Base-by-base conservation (phyloP, 2,113 vertebrate species). In the Pangasianodon hypophthalmus region DNA sequence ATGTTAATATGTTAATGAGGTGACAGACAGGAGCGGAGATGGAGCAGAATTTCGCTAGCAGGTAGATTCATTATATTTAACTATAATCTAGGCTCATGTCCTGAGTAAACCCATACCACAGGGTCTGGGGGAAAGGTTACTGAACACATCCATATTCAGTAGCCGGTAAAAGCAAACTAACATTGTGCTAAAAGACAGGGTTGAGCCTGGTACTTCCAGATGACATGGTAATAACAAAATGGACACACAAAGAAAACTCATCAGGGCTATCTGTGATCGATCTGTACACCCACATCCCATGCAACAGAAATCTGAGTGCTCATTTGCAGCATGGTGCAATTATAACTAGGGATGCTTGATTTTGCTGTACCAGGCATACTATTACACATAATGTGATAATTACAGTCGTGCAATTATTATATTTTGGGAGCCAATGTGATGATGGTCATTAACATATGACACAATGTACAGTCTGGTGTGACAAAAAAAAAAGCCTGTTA, bases 391-490 rank as follows among this genome's bases (percentile, higher is more conserved):
- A 69, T 80, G 54, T 1, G 18, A 81, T 69, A 81, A 90, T 90
- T 86, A 81, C 84, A 85, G 75, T 56, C 48, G 50, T 86, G 32
- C n/a, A 80, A 80, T 89, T 79, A 86, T 64, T 77, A 86, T 44
- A 86, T 64, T 85, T 50, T 77, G 29, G 73, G 16, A 60, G 84
- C 41, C 75, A 80, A 24, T 90, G 84, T 44, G 18, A 41, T 64
- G 69, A 88, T 75, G 64, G 52, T 24, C 44, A 85, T 85, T 85
- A 77, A 79, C 56, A 85, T 75, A 24, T 29, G 21, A 85, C 80
- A 84, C 32, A 60, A 18, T 46, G 16, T 11, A 79, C 52, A 83
- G 67, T 0, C 29, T 48, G 9, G 41, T 24, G 44, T 77, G 32
- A 88, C 41, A 85, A 84, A 41, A 41, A 19, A 32, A 64, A 2